These are phyloP conservation scores for Ptilorrhoa leucosticta DNA, from an alignment of 2,113 vertebrate genomes.

Conservation along the genomic window DNA sequence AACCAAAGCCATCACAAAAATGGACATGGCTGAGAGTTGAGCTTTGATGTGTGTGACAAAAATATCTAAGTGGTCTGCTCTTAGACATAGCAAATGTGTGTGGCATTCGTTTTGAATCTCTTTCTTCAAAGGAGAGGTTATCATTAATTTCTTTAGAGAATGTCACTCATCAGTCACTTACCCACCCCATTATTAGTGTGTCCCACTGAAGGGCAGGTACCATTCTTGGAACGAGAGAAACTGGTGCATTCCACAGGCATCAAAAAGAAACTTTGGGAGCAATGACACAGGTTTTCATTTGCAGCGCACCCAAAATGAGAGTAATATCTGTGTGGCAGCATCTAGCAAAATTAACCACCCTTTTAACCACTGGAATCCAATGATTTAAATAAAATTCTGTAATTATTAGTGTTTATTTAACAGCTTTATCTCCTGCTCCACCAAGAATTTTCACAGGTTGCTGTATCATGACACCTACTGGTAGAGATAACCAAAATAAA, in stretches of 20 bases:
- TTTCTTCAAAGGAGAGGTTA: neutral
- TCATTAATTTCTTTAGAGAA: neutral
- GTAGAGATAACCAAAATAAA: conserved; percentile 29
- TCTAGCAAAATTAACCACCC: neutral
- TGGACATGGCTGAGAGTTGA: neutral
- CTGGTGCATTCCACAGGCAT: neutral
- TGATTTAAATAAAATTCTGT: neutral
- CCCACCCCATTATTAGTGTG: neutral
- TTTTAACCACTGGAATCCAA: neutral
- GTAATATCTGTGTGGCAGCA: neutral
- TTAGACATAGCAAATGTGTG: neutral
- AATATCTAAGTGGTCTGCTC: neutral
- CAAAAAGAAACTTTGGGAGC: neutral
- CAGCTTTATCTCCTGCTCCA: neutral
- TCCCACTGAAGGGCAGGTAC: neutral
- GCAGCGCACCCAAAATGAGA: neutral
- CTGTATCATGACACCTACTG: conserved; percentile 71
- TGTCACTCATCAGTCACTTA: neutral
- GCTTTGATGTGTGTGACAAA: neutral
- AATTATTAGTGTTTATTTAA: conserved; percentile 1
- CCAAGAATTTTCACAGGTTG: conserved; percentile 52
- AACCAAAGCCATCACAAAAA: neutral
- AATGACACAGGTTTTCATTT: neutral
- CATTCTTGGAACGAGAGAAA: neutral
- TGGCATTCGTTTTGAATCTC: neutral